A percentile compares a stretch with the other conserved stretches of the same genome.
These are phyloP conservation scores for Gobius niger DNA, from an alignment of 2,113 vertebrate species.

Conservation along the genomic window DNA sequence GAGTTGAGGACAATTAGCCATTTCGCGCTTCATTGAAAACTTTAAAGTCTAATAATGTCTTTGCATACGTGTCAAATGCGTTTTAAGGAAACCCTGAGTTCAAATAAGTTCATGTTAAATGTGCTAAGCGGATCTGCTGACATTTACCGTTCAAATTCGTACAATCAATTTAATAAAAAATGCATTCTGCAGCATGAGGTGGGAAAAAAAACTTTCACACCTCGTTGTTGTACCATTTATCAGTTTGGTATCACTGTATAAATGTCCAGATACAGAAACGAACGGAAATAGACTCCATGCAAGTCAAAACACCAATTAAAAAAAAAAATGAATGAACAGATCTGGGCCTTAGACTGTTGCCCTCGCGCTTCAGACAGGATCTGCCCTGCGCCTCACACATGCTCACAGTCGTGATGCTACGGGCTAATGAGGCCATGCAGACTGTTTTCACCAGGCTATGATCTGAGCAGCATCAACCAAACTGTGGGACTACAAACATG, in stretches of 20 bases:
- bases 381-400: constrained; percentile 45
- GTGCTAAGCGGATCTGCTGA: constrained; percentile 2
- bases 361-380: constrained; percentile 43
- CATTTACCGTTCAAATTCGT: neutral
- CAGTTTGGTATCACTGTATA: constrained; percentile 38
- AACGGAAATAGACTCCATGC: constrained; percentile 48
- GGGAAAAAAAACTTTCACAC: neutral
- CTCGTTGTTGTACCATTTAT: constrained; percentile 23
- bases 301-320: constrained; percentile 40
- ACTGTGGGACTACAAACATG: constrained; percentile 52
- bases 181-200: too few species aligned
- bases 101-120: constrained; percentile 31
- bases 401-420: constrained; percentile 47
- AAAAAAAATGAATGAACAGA: constrained; percentile 29
- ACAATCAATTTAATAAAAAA: too few species aligned
- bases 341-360: constrained; percentile 47
- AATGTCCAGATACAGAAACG: constrained; percentile 36
- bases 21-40: constrained; percentile 77
- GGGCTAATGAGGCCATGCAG: constrained; percentile 62
- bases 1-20: constrained; percentile 77
- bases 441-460: constrained; percentile 48
- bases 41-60: constrained; percentile 71
- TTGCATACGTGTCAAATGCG: constrained; percentile 61
- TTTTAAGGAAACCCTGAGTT: constrained; percentile 45
- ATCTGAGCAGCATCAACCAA: constrained; percentile 47